phyloP scores from a whole-genome alignment of 2,113 vertebrate species.

The Hydrolagus affinis region DNA sequence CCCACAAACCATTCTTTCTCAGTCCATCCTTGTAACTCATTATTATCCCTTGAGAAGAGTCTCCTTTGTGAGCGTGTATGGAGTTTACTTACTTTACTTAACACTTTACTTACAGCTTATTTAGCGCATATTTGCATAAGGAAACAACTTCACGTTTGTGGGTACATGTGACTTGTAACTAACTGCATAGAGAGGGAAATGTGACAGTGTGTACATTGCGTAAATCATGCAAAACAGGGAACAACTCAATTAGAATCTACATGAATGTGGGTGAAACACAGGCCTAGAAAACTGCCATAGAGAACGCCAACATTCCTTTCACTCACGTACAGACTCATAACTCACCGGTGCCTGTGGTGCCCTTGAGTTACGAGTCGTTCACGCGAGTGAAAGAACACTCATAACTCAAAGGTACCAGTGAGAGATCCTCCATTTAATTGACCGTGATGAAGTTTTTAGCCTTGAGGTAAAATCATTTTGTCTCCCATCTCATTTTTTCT shows the following conservation, averaged over 20 bases:
- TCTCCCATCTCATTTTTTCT: not conserved
- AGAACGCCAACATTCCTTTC: not conserved
- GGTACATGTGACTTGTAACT: not conserved
- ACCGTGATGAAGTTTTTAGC: not conserved
- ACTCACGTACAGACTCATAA: not conserved
- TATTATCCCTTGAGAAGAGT: not conserved
- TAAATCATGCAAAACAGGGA: not conserved
- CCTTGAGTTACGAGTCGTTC: not conserved
- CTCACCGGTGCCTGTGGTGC: not conserved
- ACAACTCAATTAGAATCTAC: not conserved
- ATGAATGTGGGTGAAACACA: not conserved
- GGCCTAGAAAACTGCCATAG: not conserved
- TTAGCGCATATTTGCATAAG: too few relatives aligned
- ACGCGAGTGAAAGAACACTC: not conserved
- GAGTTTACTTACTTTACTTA: too few relatives aligned
- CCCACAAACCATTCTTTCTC: not conserved
- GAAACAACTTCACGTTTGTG: not conserved
- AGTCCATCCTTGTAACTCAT: not conserved
- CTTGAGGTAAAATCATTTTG: slow-evolving; percentile 5
- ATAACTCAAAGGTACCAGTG: not conserved
- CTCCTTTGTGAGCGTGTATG: not conserved
- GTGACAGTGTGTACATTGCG: not conserved
- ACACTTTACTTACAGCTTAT: too few relatives aligned
- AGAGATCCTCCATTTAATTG: not conserved
- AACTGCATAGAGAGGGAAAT: not conserved